Evolutionary conservation across 2,797 vertebrate genomes (phyloP), one percentile per base, ranked within the genome.

Genomic region (Chromis chromis): DNA sequence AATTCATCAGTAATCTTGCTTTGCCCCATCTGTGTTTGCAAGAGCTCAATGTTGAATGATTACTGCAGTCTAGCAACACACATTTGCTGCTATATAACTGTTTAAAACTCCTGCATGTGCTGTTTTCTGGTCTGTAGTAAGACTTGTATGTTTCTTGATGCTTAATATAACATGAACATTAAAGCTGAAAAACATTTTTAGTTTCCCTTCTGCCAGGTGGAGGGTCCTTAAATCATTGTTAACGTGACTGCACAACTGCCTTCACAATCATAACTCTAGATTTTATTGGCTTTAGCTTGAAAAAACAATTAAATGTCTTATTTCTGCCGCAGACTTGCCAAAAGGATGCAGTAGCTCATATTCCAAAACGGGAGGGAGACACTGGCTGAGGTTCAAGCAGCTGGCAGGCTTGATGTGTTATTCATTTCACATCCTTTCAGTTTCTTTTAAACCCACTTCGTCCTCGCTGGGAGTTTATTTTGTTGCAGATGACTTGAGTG

Each of bases 381-480:
- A 39, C 14, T 62, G 62, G 70, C 54, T 6, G 3, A 17, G 22
- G 24, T 56, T 74, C 42, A 65, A 77, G 56, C 44, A 58, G 65
- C 57, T 46, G 65, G 62, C 36, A 53, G 61, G 11, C 11, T 54
- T 39, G 31, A 55, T 64, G 28, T 19, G 24, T 62, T 60, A 40
- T n/a, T 75, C 7, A 11, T 77, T 61, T 68, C 49, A 14, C 33
- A 36, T 66, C 61, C 52, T 33, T 68, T 71, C 10, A 8, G 28
- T 44, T 63, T 54, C 33, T 64, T 76, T 65, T 17, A 54, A 50
- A 54, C 44, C 9, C 1, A 4, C 44, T 54, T 31, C 28, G 13
- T 36, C 22, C 40, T 62, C 10, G 0, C 40, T 49, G 57, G n/a
- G 9, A 63, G 22, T 56, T 63, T 64, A 19, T 54, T 71, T 14